phyloP scores from a whole-genome alignment of 2,113 vertebrate species.

The Etheostoma cragini region DNA sequence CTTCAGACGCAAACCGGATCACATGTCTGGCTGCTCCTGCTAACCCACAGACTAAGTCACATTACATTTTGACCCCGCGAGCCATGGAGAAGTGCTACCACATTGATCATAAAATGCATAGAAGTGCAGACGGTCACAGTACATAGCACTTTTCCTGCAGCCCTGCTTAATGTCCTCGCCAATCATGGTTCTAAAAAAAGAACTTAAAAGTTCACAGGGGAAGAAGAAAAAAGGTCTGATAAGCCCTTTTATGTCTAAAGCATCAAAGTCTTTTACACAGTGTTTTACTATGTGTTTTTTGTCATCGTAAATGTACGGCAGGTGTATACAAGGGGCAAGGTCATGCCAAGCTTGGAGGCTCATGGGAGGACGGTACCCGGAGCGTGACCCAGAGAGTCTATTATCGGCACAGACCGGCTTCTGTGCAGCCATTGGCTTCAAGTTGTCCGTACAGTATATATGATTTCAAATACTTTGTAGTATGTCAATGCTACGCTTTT shows the following conservation, averaged over 20 bases:
- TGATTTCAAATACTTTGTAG: neutral
- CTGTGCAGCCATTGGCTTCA: conserved; percentile 5
- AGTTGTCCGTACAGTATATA: neutral
- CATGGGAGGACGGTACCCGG: conserved; percentile 14
- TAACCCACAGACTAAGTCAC: conserved; percentile 23
- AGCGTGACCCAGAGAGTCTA: conserved; percentile 21
- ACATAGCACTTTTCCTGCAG: conserved; percentile 16
- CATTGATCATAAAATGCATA: conserved; percentile 14
- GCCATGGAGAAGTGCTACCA: conserved; percentile 28
- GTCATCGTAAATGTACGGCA: neutral
- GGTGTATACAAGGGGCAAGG: neutral
- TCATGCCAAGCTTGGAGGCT: conserved; percentile 1
- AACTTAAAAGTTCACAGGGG: conserved; percentile 1
- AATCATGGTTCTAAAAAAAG: neutral
- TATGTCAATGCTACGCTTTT: neutral
- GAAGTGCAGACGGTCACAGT: conserved; percentile 11
- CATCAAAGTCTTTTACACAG: neutral
- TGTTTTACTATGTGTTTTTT: neutral
- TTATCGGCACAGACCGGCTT: conserved; percentile 13
- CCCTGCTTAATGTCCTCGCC: conserved; percentile 2
- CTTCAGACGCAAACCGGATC: conserved; percentile 16
- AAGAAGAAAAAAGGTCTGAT: neutral
- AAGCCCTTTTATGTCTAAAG: neutral
- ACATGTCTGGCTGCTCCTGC: conserved; percentile 5
- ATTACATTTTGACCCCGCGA: conserved; percentile 1